These are phyloP conservation scores for Procambarus clarkii DNA, from an alignment of 1,140 invertebrate species.

Conservation along the genomic window DNA sequence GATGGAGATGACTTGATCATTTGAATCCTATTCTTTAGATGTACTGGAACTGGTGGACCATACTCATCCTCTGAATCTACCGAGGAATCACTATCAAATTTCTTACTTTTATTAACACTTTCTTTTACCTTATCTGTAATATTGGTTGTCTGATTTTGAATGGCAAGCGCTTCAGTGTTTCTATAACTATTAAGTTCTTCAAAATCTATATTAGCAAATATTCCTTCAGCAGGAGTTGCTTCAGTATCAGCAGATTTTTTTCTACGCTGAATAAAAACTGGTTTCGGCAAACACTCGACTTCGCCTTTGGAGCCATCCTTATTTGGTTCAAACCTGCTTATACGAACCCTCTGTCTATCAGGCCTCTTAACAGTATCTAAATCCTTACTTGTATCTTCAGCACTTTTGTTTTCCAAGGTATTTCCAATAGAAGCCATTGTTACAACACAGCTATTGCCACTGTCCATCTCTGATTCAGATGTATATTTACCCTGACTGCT, in stretches of 20 bases:
- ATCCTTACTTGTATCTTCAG: background rate
- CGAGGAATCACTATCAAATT: conserved; percentile 30
- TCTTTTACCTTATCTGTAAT: background rate
- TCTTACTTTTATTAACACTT: background rate
- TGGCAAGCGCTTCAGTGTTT: background rate
- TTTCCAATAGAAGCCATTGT: background rate
- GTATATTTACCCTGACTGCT: background rate
- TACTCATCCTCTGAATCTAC: conserved; percentile 54
- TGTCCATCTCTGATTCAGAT: background rate
- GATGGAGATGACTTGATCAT: conserved; percentile 20
- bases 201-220: conserved; percentile 85
- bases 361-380: background rate
- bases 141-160: background rate
- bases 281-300: conserved; percentile 75
- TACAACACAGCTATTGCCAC: background rate
- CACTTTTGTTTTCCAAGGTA: background rate
- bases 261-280: conserved; percentile 80
- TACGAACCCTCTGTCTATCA: conserved; percentile 74
- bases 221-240: conserved; percentile 80
- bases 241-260: conserved; percentile 1
- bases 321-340: conserved; percentile 74
- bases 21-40: conserved; percentile 55
- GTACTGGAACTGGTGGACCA: conserved; percentile 46
- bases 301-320: conserved; percentile 75
- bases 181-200: conserved; percentile 77